Percentiles rank a stretch among this genome's conserved stretches.
These are phyloP conservation scores for Phrynocephalus guinanensis DNA, from an alignment of 2,797 vertebrate genomes.

Conservation along the genomic window DNA sequence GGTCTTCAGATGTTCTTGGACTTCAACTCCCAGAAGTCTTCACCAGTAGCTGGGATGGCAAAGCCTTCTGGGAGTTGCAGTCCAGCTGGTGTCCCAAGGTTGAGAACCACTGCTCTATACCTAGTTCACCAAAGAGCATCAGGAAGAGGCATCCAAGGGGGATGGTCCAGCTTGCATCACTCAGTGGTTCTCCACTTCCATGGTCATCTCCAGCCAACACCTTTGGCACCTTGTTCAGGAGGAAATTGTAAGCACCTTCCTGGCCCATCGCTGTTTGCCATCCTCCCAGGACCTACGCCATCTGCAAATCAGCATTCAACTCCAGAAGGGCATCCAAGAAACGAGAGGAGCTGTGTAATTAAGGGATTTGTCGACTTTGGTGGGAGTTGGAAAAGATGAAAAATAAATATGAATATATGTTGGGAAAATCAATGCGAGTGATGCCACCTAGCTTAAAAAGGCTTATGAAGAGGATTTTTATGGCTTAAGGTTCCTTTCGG, in stretches of 20 bases:
- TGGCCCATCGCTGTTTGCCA: no score
- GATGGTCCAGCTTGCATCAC: no score
- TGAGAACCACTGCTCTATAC: no score
- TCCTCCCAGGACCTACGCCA: background rate
- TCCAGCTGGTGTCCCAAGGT: no score
- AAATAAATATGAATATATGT: constrained; percentile 15
- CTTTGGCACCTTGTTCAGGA: background rate
- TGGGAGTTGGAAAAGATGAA: background rate
- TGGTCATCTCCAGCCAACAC: background rate
- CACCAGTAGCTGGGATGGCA: no score
- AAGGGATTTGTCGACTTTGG: background rate
- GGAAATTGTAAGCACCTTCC: background rate
- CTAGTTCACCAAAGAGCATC: no score
- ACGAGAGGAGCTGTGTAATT: background rate
- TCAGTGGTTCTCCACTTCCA: background rate
- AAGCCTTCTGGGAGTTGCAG: no score
- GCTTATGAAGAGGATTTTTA: constrained; percentile 10
- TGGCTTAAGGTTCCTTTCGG: background rate
- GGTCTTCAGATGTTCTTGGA: no score
- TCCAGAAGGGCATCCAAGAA: background rate
- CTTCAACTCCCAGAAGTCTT: no score
- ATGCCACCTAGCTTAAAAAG: constrained; percentile 8
- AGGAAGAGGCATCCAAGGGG: no score
- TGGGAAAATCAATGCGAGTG: constrained; percentile 5
- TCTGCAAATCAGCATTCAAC: background rate